Evolutionary conservation across 2,888 invertebrate species (phyloP).

Genomic region (Noctua pronuba): DNA sequence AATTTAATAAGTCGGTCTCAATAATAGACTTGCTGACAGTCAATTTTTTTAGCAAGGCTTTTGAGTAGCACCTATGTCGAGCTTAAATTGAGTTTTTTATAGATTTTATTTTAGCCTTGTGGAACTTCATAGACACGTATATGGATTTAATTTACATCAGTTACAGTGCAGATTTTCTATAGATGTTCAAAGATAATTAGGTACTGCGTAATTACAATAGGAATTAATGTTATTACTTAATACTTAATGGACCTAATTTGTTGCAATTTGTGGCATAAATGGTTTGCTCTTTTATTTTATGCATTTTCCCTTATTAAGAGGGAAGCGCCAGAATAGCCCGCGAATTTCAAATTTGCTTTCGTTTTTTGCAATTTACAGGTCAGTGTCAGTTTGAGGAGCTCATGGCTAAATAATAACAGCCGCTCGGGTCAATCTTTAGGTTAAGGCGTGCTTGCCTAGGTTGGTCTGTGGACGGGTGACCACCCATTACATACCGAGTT

Average conservation of each 20-base stretch:
- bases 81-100: not conserved
- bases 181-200: not conserved
- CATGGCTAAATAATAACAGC: too few relatives aligned
- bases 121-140: not conserved
- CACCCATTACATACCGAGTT: too few relatives aligned
- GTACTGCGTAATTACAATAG: not conserved
- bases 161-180: conserved; percentile 3
- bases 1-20: not conserved
- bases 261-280: not conserved
- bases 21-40: too few relatives aligned
- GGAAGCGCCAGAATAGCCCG: too few relatives aligned
- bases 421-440: too few relatives aligned
- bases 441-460: too few relatives aligned
- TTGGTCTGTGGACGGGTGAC: too few relatives aligned
- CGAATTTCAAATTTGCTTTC: too few relatives aligned
- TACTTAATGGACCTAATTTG: not conserved
- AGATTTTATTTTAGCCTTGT: not conserved
- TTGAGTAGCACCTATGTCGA: not conserved
- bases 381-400: too few relatives aligned
- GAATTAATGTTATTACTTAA: not conserved
- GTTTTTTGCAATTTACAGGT: too few relatives aligned
- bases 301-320: not conserved
- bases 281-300: not conserved
- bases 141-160: not conserved
- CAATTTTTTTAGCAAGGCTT: not conserved